phyloP scores from a whole-genome alignment of 2,113 vertebrate species.

The Callipepla squamata region DNA sequence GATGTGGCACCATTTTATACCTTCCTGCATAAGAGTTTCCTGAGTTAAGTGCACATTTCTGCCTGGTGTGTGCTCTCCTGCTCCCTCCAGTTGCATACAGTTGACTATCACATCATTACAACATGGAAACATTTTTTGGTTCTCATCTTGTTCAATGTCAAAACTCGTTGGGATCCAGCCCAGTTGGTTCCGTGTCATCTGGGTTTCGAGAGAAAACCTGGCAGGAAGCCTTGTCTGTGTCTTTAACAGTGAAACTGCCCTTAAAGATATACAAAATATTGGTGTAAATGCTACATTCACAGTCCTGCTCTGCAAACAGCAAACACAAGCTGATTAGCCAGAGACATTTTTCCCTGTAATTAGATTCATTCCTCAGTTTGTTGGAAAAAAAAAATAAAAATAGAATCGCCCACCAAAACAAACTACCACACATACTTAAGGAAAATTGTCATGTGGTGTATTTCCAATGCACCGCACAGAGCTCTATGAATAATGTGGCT shows the following conservation, averaged over 20 bases:
- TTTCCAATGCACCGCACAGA: not conserved
- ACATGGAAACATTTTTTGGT: not conserved
- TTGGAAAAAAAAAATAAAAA: not conserved
- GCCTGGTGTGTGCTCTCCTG: rapidly evolving
- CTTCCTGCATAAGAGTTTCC: not conserved
- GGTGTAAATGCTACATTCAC: constrained; percentile 27
- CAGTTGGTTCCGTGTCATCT: not conserved
- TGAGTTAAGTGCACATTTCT: not conserved
- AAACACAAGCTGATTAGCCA: constrained; percentile 60
- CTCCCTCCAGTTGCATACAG: not conserved
- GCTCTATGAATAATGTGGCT: not conserved
- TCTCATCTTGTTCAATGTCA: not conserved
- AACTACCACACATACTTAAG: not conserved
- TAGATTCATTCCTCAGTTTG: not conserved
- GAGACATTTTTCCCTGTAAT: constrained; percentile 28
- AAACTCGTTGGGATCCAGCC: not conserved
- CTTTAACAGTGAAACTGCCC: not conserved
- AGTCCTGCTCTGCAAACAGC: constrained; percentile 8
- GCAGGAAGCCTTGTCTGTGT: not conserved
- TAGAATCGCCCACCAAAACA: no score
- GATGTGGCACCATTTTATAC: not conserved
- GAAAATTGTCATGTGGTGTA: not conserved
- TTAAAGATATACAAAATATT: constrained; percentile 6
- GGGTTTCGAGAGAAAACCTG: not conserved
- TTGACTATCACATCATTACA: rapidly evolving